These are phyloP conservation scores for Thripadectes ignobilis DNA, from an alignment of 2,797 vertebrate species.

Conservation along the genomic window DNA sequence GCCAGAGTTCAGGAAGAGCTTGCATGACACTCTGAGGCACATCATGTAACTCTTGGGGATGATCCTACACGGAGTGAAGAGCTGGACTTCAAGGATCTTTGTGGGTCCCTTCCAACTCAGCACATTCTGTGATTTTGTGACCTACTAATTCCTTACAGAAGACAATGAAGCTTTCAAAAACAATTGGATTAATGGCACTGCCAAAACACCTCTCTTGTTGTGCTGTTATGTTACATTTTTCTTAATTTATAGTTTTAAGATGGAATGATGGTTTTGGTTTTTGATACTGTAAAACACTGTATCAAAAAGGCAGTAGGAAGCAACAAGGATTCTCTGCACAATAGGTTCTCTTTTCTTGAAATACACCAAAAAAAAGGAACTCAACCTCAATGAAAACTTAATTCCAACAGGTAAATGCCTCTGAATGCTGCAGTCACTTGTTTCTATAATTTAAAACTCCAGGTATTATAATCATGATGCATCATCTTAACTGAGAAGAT, in stretches of 20 bases:
- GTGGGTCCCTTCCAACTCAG: not conserved
- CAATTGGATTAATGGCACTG: not conserved
- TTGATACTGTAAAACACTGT: not conserved
- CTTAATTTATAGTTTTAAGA: not conserved
- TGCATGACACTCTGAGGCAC: not conserved
- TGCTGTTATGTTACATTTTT: not conserved
- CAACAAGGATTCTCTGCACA: not conserved
- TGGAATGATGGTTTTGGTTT: not conserved
- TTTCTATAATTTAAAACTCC: not conserved
- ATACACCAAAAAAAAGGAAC: not conserved
- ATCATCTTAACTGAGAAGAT: not conserved
- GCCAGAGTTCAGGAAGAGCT: not conserved
- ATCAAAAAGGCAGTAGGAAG: not conserved
- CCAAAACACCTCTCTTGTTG: not conserved
- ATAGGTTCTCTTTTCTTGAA: not conserved
- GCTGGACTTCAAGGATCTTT: not conserved
- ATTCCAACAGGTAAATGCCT: not conserved
- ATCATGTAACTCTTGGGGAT: not conserved
- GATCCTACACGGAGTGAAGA: not conserved
- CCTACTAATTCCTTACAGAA: not conserved
- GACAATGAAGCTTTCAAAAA: not conserved
- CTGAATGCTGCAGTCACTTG: not conserved
- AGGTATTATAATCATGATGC: not conserved
- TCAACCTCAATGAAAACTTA: not conserved
- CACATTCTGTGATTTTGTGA: not conserved